Evolutionary conservation across 2,888 invertebrate species (phyloP).

Genomic region (Latrodectus elegans): DNA sequence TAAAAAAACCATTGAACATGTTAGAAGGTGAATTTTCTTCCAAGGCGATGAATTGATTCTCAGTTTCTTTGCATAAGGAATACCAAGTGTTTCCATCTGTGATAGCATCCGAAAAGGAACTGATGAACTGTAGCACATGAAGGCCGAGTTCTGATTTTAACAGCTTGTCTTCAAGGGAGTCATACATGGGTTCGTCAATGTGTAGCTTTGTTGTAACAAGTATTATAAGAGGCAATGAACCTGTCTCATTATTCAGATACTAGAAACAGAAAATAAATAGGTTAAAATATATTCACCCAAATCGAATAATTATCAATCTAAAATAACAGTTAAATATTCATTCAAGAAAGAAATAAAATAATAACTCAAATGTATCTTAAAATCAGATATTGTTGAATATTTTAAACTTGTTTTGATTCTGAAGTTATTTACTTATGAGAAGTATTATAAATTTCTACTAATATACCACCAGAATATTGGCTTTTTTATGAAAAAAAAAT

Average conservation of each 20-base stretch:
- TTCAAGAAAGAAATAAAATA: no score
- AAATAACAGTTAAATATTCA: no score
- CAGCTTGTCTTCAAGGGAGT: background rate
- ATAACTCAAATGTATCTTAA: no score
- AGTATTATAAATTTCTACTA: no score
- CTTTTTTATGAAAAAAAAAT: no score
- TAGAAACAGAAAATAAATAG: background rate
- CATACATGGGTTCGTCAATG: background rate
- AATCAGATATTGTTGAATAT: no score
- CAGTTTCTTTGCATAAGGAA: slow-evolving; percentile 11
- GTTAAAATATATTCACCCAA: no score
- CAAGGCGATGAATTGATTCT: slow-evolving; percentile 13
- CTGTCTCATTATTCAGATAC: background rate
- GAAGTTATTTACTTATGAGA: no score
- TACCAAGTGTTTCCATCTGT: background rate
- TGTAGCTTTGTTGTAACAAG: slow-evolving; percentile 18
- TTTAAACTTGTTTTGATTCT: no score
- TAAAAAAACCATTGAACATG: slow-evolving; percentile 18
- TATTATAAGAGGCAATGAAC: slow-evolving; percentile 11
- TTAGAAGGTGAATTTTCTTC: slow-evolving; percentile 6
- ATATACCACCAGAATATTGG: no score
- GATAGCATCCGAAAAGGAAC: background rate
- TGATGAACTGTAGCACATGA: slow-evolving; percentile 8
- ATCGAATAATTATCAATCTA: no score
- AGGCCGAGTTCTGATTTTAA: slow-evolving; percentile 11